phyloP scores from a whole-genome alignment of 1,140 invertebrate species.

The Lysiphlebus fabarum region DNA sequence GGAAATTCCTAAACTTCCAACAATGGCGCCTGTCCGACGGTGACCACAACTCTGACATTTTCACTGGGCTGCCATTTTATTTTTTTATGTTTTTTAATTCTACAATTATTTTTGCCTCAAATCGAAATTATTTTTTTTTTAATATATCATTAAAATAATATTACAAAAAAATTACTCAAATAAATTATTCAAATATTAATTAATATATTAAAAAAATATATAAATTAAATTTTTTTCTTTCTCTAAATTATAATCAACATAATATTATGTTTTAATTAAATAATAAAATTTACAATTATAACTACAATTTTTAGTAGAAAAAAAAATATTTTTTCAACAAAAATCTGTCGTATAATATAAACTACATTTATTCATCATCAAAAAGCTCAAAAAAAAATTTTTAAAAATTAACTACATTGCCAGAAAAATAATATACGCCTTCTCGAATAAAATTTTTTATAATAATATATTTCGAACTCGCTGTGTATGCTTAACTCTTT shows the following conservation, averaged over 20 bases:
- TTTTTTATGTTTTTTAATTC: neutral
- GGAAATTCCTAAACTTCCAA: neutral
- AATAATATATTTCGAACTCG: constrained; percentile 21
- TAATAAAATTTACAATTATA: too few relatives aligned
- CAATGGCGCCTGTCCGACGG: constrained; percentile 21
- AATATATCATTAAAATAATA: neutral
- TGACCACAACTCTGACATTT: constrained; percentile 5
- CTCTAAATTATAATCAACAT: too few relatives aligned
- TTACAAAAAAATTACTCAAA: neutral
- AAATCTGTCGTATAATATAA: too few relatives aligned
- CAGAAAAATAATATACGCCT: neutral
- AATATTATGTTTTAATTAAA: too few relatives aligned
- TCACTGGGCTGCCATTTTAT: neutral
- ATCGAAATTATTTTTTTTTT: neutral
- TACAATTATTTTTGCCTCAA: neutral
- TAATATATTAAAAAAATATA: too few relatives aligned
- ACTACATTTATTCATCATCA: too few relatives aligned
- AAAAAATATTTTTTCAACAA: too few relatives aligned
- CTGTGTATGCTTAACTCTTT: neutral
- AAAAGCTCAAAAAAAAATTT: neutral
- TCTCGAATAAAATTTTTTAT: constrained; percentile 15
- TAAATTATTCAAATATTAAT: neutral
- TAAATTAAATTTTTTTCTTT: too few relatives aligned
- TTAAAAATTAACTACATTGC: constrained; percentile 7
- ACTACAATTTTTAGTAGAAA: too few relatives aligned